Evolutionary conservation across 2,888 invertebrate genomes (phyloP).

Genomic region (Helicoverpa assulta): DNA sequence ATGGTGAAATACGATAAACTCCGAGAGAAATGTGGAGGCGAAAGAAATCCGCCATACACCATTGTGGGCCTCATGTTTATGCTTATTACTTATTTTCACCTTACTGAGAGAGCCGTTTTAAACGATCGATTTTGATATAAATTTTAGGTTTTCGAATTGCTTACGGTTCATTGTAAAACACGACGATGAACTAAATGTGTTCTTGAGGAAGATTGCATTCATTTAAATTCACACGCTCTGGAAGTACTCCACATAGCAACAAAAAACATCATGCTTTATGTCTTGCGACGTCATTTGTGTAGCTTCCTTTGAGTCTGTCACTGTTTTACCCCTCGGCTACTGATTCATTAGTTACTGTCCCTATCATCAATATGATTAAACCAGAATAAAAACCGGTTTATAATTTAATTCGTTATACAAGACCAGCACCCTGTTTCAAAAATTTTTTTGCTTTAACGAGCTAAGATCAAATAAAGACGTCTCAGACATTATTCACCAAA

Average conservation of each 20-base stretch:
- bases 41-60: constrained; percentile 86
- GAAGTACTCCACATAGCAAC: constrained; percentile 48
- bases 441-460: constrained; percentile 56
- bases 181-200: constrained; percentile 50
- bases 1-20: constrained; percentile 88
- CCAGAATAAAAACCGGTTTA: constrained; percentile 78
- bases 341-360: constrained; percentile 73
- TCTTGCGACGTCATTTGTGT: constrained; percentile 56
- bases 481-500: constrained; percentile 43
- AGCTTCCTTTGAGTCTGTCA: constrained; percentile 62
- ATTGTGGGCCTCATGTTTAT: constrained; percentile 86
- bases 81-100: constrained; percentile 89
- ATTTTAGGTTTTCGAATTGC: constrained; percentile 70
- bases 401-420: constrained; percentile 71
- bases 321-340: constrained; percentile 66
- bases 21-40: constrained; percentile 84
- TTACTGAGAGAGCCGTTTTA: constrained; percentile 79
- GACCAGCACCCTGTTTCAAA: constrained; percentile 64
- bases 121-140: constrained; percentile 78
- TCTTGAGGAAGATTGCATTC: constrained; percentile 51
- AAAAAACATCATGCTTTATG: constrained; percentile 54
- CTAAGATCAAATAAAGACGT: constrained; percentile 59
- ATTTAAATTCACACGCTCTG: constrained; percentile 63
- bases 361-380: constrained; percentile 77
- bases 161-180: constrained; percentile 68